These are phyloP conservation scores for Sphenopsis melanotis DNA, from an alignment of 2,797 vertebrate genomes.

Conservation along the genomic window DNA sequence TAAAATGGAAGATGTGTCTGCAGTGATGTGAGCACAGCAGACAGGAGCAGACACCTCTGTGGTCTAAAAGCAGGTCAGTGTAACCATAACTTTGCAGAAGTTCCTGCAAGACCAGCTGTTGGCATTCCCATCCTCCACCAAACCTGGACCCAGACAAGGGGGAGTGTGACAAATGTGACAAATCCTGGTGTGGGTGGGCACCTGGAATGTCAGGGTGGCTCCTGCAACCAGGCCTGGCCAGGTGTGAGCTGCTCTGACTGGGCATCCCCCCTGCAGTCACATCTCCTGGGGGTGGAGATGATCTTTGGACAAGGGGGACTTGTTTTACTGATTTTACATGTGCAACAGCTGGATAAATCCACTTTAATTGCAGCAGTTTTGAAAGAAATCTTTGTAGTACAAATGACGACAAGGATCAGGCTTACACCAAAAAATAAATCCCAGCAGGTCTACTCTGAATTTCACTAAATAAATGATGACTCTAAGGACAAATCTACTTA, in stretches of 20 bases:
- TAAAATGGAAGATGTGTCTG: background rate
- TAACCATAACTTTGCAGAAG: background rate
- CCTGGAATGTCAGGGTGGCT: background rate
- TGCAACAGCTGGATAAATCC: background rate
- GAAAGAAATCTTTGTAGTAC: background rate
- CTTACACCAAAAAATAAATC: background rate
- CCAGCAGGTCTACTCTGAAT: background rate
- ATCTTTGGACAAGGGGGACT: background rate
- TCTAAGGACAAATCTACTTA: background rate
- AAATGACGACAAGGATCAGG: background rate
- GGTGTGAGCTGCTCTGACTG: background rate
- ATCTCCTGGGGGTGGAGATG: background rate
- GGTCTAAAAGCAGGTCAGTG: background rate
- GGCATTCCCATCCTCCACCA: background rate
- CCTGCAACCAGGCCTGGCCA: background rate
- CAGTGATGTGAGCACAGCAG: background rate
- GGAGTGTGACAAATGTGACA: background rate
- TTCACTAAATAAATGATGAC: background rate
- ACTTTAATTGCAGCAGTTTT: background rate
- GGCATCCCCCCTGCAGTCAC: background rate
- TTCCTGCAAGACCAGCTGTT: background rate
- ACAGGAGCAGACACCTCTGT: background rate
- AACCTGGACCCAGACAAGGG: rapidly evolving
- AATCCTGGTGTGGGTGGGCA: background rate
- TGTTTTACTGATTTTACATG: background rate